phyloP scores from a whole-genome alignment of 2,888 invertebrate genomes.

The Nephrotoma appendiculata region DNA sequence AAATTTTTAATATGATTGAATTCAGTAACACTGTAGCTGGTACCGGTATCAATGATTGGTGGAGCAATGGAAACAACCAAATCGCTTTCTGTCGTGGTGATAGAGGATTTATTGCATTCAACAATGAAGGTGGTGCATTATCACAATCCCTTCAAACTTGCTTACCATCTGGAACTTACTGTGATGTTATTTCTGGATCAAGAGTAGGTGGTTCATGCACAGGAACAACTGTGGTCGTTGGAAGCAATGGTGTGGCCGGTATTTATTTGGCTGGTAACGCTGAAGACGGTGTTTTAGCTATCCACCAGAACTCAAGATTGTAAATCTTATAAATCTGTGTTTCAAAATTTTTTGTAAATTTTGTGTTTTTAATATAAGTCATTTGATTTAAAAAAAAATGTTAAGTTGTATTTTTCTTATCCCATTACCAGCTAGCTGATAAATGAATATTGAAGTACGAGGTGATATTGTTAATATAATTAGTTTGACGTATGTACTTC shows the following conservation, averaged over 20 bases:
- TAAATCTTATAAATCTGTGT: neutral
- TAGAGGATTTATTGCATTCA: constrained; percentile 55
- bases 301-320: constrained; percentile 6
- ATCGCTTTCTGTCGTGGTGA: constrained; percentile 64
- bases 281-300: constrained; percentile 8
- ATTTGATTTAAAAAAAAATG: neutral
- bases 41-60: constrained; percentile 46
- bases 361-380: neutral
- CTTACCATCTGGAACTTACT: constrained; percentile 47
- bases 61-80: constrained; percentile 59
- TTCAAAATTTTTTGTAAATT: neutral
- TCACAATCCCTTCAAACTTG: constrained; percentile 35
- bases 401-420: neutral
- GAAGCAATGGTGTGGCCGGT: constrained; percentile 3
- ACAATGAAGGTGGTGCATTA: constrained; percentile 44
- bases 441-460: neutral
- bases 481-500: neutral
- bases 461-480: neutral
- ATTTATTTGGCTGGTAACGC: constrained; percentile 1
- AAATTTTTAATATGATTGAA: constrained; percentile 56
- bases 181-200: constrained; percentile 49
- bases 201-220: constrained; percentile 33
- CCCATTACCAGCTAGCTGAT: neutral
- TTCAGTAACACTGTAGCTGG: constrained; percentile 51
- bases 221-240: constrained; percentile 24